Evolutionary conservation across 2,888 invertebrate genomes (phyloP).

Genomic region (Hydropsyche betteni): DNA sequence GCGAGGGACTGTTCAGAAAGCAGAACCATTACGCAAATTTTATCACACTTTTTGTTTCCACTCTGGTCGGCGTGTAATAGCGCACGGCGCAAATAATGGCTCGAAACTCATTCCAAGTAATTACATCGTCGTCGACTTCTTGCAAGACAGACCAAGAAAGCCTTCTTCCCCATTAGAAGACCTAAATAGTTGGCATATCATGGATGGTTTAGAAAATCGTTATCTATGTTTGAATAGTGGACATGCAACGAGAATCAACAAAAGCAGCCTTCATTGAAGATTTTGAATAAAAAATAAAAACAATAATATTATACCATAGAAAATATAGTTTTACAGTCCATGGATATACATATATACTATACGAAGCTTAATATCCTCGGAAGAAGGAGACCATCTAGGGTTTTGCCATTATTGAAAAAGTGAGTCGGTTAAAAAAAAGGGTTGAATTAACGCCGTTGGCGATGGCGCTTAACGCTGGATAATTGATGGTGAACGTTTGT

Average conservation of each 20-base stretch:
- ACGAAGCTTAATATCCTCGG: no score
- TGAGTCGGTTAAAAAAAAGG: background rate
- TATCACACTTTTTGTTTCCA: slow-evolving; percentile 39
- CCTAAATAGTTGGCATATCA: background rate
- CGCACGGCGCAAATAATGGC: slow-evolving; percentile 24
- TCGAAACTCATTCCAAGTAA: slow-evolving; percentile 19
- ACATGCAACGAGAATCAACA: no score
- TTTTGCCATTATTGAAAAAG: no score
- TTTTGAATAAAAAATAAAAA: no score
- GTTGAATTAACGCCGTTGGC: slow-evolving; percentile 2
- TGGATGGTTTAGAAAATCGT: no score
- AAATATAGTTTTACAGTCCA: no score
- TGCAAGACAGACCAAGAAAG: background rate
- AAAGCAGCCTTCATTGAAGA: no score
- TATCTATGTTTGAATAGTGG: no score
- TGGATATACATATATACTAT: no score
- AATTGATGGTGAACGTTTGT: slow-evolving; percentile 13
- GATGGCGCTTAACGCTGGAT: background rate
- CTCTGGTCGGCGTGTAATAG: slow-evolving; percentile 16
- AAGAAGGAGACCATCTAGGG: no score
- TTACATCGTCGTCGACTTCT: slow-evolving; percentile 21
- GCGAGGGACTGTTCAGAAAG: slow-evolving; percentile 41
- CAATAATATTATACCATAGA: no score
- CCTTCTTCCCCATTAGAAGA: slow-evolving; percentile 6
- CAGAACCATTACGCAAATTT: slow-evolving; percentile 43